Evolutionary conservation across 2,113 vertebrate genomes (phyloP), one percentile per base, ranked within the genome.

Genomic region (Anas platyrhynchos): DNA sequence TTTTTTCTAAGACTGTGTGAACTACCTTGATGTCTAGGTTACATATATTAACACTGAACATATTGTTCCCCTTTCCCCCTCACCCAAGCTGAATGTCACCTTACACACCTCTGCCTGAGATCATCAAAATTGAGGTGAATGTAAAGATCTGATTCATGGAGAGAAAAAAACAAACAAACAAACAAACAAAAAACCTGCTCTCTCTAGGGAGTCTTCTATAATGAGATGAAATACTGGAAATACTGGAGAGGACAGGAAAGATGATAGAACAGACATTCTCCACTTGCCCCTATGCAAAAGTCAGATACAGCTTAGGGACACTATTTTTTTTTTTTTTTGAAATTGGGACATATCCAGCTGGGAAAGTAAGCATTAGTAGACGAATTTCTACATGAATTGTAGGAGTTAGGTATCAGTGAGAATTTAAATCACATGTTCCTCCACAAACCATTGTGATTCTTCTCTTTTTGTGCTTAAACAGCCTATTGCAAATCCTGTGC

Each of bases 401-500:
- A 14, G 46, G 25, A 78, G 8, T 3, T 36, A 75, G 52, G 6
- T 73, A 27, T 61, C 1, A 1, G 4, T 66, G 12, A 62, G 34
- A 58, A 82, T 3, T 43, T n/a, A 69, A 84, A 21, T 62, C 63
- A 50, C 3, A 41, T 41, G 41, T 41, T 41, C 41, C 41, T 41
- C 41, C 1, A 17, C 18, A n/a, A 31, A 83, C 31, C 5, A 18
- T 14, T 32, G 62, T 38, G 25, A 62, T 43, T 25, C 38, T 79
- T 91, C 25, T 10, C 4, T 36, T 83, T 72, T 16, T 13, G 22
- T 11, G 23, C 2, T 2, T 29, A 88, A 83, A 58, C 48, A 61
- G 25, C 20, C 26, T 5, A 32, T 38, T 65, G 50, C 13, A 50
- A 0, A 0, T 18, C 29, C 4, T 44, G n/a, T 44, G 20, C 4